Conservation (phyloP, 92 coral and sea anemone genomes). For the Chrysogorgia sp. region DNA sequence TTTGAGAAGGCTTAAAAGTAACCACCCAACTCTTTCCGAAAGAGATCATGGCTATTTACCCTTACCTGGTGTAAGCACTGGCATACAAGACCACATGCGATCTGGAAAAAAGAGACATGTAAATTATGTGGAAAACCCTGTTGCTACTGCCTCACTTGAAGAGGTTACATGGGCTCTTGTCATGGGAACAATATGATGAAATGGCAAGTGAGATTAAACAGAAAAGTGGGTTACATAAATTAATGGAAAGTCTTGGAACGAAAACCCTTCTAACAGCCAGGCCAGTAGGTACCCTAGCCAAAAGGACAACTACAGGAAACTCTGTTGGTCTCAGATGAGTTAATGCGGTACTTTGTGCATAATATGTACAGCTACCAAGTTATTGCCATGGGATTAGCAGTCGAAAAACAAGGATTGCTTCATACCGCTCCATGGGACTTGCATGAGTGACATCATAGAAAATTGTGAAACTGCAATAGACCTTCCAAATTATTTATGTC, state of each 20-base stretch:
- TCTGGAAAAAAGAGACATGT: slow-evolving; percentile 35
- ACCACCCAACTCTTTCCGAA: slow-evolving; percentile 6
- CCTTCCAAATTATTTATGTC: not conserved
- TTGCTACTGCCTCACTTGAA: slow-evolving; percentile 5
- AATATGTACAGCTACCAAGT: slow-evolving; percentile 3
- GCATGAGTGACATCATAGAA: slow-evolving; percentile 1
- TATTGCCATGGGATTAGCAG: slow-evolving; percentile 16
- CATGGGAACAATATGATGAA: not conserved
- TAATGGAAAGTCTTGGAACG: not conserved
- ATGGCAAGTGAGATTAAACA: not conserved
- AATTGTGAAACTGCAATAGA: slow-evolving; percentile 7
- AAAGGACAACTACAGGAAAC: too few relatives aligned
- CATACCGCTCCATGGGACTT: not conserved
- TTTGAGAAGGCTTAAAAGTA: slow-evolving; percentile 25
- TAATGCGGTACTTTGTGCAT: slow-evolving; percentile 6
- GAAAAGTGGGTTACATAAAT: not conserved
- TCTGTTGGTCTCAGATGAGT: not conserved
- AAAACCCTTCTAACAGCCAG: too few relatives aligned
- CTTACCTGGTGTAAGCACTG: slow-evolving; percentile 1
- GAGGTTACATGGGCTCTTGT: not conserved
- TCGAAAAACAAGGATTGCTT: not conserved
- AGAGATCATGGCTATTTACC: slow-evolving; percentile 1
- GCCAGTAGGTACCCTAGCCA: not conserved
- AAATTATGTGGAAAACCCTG: slow-evolving; percentile 41
- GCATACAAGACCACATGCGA: slow-evolving; percentile 20